Conservation (phyloP, 2,113 vertebrate genomes). For the Bathybates hornii region DNA sequence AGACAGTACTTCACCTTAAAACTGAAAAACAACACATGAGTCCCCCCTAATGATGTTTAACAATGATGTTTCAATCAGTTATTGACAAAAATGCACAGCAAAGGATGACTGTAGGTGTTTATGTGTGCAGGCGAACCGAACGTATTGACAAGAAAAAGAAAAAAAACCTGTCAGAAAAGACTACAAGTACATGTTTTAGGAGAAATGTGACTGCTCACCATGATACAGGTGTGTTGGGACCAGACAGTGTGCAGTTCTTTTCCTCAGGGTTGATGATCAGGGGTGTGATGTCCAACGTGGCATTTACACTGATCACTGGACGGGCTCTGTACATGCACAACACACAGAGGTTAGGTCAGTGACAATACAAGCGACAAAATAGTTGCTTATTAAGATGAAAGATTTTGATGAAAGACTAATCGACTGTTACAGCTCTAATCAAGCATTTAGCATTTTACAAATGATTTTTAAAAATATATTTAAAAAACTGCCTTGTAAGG, state of each 20-base stretch:
- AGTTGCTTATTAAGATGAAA: not conserved
- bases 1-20: conserved; percentile 94
- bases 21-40: conserved; percentile 55
- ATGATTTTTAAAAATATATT: not conserved
- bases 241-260: conserved; percentile 76
- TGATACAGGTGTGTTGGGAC: conserved; percentile 72
- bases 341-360: not conserved
- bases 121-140: not conserved
- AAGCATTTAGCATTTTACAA: not conserved
- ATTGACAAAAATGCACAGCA: not conserved
- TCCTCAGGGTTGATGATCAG: conserved; percentile 91
- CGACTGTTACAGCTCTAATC: not conserved
- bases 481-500: not conserved
- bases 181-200: not conserved
- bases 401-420: not conserved
- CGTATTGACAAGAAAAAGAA: not conserved
- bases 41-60: not conserved
- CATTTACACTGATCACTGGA: conserved; percentile 89
- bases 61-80: not conserved
- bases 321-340: conserved; percentile 75
- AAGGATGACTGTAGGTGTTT: not conserved
- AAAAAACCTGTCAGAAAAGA: not conserved
- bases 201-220: conserved; percentile 74
- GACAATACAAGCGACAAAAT: not conserved
- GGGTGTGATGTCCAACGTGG: conserved; percentile 86